These are phyloP conservation scores for Geococcyx californianus DNA, from an alignment of 2,113 vertebrate species.

Conservation along the genomic window DNA sequence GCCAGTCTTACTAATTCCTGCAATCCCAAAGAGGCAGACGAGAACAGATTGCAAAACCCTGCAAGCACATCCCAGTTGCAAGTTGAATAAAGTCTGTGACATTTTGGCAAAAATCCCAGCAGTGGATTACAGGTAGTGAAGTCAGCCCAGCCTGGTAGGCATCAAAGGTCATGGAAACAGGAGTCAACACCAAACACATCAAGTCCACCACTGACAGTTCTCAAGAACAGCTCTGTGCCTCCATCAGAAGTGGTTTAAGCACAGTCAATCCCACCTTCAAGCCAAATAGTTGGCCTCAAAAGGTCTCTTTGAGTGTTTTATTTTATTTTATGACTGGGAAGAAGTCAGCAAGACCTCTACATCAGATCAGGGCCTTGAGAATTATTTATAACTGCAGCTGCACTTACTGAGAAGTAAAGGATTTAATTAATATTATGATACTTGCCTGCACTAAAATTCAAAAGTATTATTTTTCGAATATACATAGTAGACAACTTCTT, in stretches of 20 bases:
- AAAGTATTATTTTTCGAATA: conserved; percentile 16
- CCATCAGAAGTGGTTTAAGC: neutral
- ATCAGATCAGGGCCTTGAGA: neutral
- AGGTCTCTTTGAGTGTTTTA: neutral
- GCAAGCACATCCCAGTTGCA: neutral
- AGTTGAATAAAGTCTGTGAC: neutral
- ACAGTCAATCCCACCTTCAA: neutral
- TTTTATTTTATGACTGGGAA: neutral
- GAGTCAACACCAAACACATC: neutral
- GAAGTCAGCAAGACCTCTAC: neutral
- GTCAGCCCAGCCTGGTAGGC: neutral
- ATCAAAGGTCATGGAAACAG: neutral
- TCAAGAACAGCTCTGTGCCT: neutral
- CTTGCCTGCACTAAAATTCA: conserved; percentile 17
- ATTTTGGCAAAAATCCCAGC: neutral
- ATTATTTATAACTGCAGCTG: neutral
- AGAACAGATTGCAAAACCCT: neutral
- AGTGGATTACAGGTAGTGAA: neutral
- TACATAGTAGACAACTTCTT: conserved; percentile 20
- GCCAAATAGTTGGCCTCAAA: neutral
- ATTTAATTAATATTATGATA: conserved; percentile 29
- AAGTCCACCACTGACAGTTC: neutral
- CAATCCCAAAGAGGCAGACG: neutral
- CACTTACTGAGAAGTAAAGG: neutral
- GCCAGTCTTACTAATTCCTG: neutral